Evolutionary conservation across 2,797 vertebrate species (phyloP), one percentile per base, ranked within the genome.

Genomic region (Lutra lutra): DNA sequence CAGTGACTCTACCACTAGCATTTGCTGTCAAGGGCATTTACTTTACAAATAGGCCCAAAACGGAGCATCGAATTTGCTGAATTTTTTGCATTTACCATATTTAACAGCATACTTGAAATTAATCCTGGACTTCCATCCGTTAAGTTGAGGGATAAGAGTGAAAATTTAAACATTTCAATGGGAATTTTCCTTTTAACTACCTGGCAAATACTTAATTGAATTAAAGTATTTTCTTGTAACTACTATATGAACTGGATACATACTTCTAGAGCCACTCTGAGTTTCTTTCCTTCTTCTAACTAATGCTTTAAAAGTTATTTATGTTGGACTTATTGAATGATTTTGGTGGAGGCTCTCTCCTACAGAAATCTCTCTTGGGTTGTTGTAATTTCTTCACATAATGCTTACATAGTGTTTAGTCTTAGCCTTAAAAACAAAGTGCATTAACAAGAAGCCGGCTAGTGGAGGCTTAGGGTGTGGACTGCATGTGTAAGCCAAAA

Each of bases 141-240:
- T 93, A 18, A 92, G 23, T 90, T 84, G 54, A 95, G 78, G 62
- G 46, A 21, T 60, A 92, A 27, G 70, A 95, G 29, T 95, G 17
- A 51, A 96, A 91, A 84, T 93, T 90, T 60, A 83, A 8, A 73
- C 38, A 77, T 77, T 77, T 86, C 82, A 87, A 0, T 85, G 56
- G 82, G 32, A 90, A 96, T 38, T 88, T 93, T 89, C 29, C 51
- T 79, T 86, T 54, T 66, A 91, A 60, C 38, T 88, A 35, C 17
- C 51, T 92, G 23, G 8, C 86, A 94, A 86, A 70, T 85, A 79
- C 94, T 92, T 95, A 73, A 73, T 73, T 84, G 40, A 95, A 66
- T 79, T 95, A 75, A 95, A 93, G 29, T 56, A 32, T 83, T 87
- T 90, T 70, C 21, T 78, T 88, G 64, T 10, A 84, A 21, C 62